A percentile compares a stretch with the other conserved stretches of the same genome.
Evolutionary conservation across 2,113 vertebrate species (phyloP).

Genomic region (Pollachius pollachius): DNA sequence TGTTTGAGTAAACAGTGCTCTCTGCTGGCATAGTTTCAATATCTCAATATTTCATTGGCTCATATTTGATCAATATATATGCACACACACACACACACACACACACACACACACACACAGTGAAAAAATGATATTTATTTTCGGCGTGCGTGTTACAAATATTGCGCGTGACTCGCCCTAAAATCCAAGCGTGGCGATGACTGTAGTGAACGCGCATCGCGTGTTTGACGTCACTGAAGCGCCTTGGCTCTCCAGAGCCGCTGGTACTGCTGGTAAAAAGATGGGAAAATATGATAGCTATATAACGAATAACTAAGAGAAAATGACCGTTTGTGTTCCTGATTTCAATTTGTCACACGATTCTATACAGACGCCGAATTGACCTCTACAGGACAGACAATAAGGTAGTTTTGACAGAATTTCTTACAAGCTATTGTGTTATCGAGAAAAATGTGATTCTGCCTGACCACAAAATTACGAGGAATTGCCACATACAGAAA

Average conservation of each 20-base stretch:
- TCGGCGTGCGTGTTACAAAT: not conserved
- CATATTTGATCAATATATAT: slow-evolving; percentile 27
- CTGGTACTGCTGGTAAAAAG: slow-evolving; percentile 63
- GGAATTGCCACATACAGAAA: slow-evolving; percentile 30
- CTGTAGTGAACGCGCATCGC: slow-evolving; percentile 62
- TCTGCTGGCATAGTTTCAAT: slow-evolving; percentile 1
- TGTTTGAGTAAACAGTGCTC: not conserved
- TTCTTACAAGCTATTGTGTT: slow-evolving; percentile 60
- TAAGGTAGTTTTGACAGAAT: slow-evolving; percentile 54
- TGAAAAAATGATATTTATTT: too few relatives aligned
- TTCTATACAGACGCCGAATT: slow-evolving; percentile 15
- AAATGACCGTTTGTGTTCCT: slow-evolving; percentile 33
- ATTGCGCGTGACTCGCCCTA: slow-evolving; percentile 50
- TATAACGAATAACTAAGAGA: slow-evolving; percentile 35
- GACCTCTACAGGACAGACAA: slow-evolving; percentile 40
- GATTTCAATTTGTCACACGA: slow-evolving; percentile 22
- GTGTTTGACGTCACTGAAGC: slow-evolving; percentile 77
- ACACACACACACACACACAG: not conserved
- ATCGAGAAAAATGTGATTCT: slow-evolving; percentile 48
- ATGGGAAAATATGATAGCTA: slow-evolving; percentile 56
- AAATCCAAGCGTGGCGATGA: slow-evolving; percentile 68
- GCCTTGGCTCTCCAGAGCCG: slow-evolving; percentile 67
- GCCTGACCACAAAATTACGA: slow-evolving; percentile 43
- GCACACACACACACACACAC: not conserved
- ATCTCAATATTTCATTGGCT: not conserved